phyloP scores from a whole-genome alignment of 2,797 vertebrate genomes.

The Pseudopleuronectes americanus region DNA sequence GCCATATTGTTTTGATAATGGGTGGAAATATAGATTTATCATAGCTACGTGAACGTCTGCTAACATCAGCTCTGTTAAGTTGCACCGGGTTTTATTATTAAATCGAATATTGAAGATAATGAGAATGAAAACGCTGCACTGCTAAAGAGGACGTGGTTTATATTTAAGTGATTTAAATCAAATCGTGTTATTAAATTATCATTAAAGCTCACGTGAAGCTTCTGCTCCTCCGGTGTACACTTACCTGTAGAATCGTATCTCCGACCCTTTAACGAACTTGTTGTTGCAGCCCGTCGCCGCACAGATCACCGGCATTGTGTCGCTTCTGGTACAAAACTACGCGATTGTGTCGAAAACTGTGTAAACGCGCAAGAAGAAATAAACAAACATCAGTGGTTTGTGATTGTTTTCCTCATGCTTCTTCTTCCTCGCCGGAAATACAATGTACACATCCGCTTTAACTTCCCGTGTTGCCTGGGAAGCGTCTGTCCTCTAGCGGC shows the following conservation, averaged over 20 bases:
- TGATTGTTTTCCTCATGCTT: conserved; percentile 1
- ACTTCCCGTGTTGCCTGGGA: not conserved
- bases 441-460: not conserved
- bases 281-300: conserved; percentile 84
- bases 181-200: not conserved
- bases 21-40: not conserved
- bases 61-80: not conserved
- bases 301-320: conserved; percentile 84
- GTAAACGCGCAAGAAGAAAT: rapidly evolving
- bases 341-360: no score
- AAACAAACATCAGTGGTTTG: rapidly evolving
- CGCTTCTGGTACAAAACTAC: not conserved
- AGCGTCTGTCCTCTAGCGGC: conserved; percentile 34
- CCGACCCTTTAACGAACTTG: conserved; percentile 85
- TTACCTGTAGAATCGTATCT: conserved; percentile 86
- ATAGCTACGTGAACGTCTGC: not conserved
- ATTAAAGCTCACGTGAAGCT: not conserved
- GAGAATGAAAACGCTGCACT: no score
- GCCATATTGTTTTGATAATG: not conserved
- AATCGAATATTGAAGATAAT: no score
- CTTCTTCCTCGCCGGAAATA: conserved; percentile 35
- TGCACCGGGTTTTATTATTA: no score
- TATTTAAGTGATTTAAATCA: not conserved
- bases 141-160: rapidly evolving
- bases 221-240: not conserved